Conservation (phyloP, 2,113 vertebrate species). For the Mesembrinibis cayennensis region DNA sequence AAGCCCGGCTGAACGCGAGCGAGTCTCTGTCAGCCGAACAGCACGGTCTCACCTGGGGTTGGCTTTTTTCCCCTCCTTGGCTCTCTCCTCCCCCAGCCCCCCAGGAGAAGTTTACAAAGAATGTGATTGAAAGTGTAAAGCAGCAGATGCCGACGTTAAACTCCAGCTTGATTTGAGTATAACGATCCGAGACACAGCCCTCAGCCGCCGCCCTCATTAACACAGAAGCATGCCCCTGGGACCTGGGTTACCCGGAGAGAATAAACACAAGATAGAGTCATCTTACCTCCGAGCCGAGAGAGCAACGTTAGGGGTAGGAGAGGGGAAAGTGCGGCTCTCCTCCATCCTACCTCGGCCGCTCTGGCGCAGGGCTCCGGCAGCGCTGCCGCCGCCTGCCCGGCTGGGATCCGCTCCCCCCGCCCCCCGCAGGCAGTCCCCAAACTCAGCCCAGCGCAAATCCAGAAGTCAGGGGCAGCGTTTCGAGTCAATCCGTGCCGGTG, state of each 20-base stretch:
- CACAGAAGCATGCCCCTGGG: background rate
- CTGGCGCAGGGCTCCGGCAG: conserved; percentile 46
- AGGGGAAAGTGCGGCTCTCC: conserved; percentile 27
- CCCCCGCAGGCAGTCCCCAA: conserved; percentile 67
- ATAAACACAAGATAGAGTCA: conserved; percentile 49
- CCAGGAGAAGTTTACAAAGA: conserved; percentile 33
- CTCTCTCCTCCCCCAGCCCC: background rate
- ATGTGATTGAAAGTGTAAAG: background rate
- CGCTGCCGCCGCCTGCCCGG: conserved; percentile 53
- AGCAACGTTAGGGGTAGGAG: conserved; percentile 32
- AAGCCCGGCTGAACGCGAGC: background rate
- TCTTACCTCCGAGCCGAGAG: conserved; percentile 71
- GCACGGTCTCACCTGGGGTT: background rate
- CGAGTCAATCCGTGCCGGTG: conserved; percentile 48
- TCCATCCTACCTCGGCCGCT: conserved; percentile 39
- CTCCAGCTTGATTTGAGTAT: background rate
- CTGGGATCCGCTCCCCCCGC: conserved; percentile 45
- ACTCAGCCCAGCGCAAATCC: conserved; percentile 64
- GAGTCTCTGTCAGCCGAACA: background rate
- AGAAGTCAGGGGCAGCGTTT: conserved; percentile 64
- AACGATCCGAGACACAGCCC: background rate
- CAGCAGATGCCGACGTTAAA: background rate
- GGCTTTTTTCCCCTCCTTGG: background rate
- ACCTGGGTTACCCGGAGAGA: conserved; percentile 13
- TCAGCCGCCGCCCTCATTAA: background rate